Conservation (phyloP, 2,888 invertebrate species). For the Cyrtodaria siliqua region DNA sequence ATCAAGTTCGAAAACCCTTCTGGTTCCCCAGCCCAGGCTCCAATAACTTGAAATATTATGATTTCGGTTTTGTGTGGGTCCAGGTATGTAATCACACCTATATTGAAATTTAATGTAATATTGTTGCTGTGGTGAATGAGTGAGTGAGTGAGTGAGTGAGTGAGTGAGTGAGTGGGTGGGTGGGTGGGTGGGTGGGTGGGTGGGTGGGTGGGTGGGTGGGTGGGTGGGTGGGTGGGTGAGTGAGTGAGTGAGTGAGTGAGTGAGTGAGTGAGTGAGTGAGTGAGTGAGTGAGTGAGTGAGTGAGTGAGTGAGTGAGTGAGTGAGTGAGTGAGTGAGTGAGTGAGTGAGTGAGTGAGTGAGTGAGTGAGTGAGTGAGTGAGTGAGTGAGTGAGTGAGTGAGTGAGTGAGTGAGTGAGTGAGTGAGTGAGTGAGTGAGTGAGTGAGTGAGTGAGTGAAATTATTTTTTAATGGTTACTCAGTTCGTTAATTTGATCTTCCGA, state of each 20-base stretch:
- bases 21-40: conserved; percentile 86
- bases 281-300: no score
- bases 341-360: conserved; percentile 12
- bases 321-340: conserved; percentile 19
- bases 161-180: no score
- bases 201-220: no score
- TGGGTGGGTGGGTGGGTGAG: no score
- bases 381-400: conserved; percentile 19
- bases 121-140: no score
- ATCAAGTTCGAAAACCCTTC: conserved; percentile 82
- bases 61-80: conserved; percentile 88
- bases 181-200: no score
- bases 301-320: conserved; percentile 19
- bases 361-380: conserved; percentile 19
- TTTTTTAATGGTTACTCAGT: no score
- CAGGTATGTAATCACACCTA: conserved; percentile 79
- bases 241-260: no score
- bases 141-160: no score
- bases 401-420: conserved; percentile 19
- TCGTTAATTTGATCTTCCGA: no score
- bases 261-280: no score
- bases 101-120: no score
- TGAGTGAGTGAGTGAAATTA: conserved; percentile 12
- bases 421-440: conserved; percentile 19
- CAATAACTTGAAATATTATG: conserved; percentile 85